phyloP scores from a whole-genome alignment of 1,140 invertebrate genomes.

The Polypedilum vanderplanki region DNA sequence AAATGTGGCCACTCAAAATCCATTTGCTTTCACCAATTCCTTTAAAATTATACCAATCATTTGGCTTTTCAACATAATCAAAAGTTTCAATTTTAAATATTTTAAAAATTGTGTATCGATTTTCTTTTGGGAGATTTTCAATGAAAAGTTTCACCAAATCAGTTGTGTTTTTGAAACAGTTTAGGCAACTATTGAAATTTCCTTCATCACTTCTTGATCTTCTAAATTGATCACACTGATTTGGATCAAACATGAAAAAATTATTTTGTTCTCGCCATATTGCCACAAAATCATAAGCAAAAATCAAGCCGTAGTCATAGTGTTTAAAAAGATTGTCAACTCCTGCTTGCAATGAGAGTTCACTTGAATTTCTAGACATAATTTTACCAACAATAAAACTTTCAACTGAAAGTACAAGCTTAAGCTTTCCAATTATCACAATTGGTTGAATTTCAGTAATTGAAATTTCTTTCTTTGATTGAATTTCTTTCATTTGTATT shows the following conservation, averaged over 20 bases:
- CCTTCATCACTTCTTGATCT: neutral
- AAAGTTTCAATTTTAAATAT: neutral
- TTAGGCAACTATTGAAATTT: neutral
- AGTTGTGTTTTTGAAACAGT: neutral
- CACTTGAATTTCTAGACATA: neutral
- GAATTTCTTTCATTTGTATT: neutral
- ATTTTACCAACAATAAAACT: neutral
- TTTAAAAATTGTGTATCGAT: neutral
- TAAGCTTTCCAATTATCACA: neutral
- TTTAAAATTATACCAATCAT: constrained; percentile 15
- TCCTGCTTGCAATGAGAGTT: neutral
- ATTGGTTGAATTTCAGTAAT: neutral
- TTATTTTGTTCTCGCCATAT: neutral
- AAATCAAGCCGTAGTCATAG: neutral
- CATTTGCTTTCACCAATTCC: neutral
- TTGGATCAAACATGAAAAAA: constrained; percentile 13
- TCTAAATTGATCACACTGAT: neutral
- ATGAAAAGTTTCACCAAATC: neutral
- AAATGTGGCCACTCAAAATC: neutral
- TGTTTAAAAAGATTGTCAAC: neutral
- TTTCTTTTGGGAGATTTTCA: neutral
- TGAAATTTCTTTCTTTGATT: constrained; percentile 1
- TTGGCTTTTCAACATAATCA: neutral
- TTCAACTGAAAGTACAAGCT: neutral
- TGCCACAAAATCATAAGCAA: neutral